phyloP scores from a whole-genome alignment of 1,140 invertebrate species.

The Euwallacea similis region DNA sequence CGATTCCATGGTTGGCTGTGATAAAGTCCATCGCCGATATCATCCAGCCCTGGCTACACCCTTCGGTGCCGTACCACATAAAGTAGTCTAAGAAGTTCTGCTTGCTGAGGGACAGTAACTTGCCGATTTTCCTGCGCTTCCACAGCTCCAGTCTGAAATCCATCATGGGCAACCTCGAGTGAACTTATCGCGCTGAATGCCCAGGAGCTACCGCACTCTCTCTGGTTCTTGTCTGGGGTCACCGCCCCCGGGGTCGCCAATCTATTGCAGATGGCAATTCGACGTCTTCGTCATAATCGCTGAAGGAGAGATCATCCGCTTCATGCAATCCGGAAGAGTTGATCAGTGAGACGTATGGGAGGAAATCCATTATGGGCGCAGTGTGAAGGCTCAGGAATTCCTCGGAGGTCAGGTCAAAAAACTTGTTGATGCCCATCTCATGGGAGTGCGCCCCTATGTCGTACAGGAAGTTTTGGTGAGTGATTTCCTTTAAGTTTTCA shows the following conservation, averaged over 20 bases:
- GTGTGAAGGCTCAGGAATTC: conserved; percentile 80
- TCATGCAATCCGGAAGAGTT: conserved; percentile 59
- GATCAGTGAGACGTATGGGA: too few species aligned
- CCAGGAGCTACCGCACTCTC: conserved; percentile 92
- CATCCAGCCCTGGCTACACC: conserved; percentile 94
- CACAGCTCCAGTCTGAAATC: conserved; percentile 82
- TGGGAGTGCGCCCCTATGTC: conserved; percentile 65
- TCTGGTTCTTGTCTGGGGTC: conserved; percentile 89
- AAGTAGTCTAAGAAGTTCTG: conserved; percentile 98
- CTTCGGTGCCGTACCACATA: conserved; percentile 83
- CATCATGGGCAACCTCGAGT: conserved; percentile 1
- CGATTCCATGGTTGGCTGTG: conserved; percentile 81
- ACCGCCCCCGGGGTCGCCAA: conserved; percentile 86
- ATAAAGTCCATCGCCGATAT: conserved; percentile 90
- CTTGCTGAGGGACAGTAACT: conserved; percentile 88
- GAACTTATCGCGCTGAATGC: conserved; percentile 77
- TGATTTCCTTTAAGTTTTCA: conserved; percentile 80
- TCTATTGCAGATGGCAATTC: conserved; percentile 62
- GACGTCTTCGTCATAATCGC: background rate
- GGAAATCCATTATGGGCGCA: too few species aligned
- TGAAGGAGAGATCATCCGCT: background rate
- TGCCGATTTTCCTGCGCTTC: conserved; percentile 83
- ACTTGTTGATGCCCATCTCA: conserved; percentile 75
- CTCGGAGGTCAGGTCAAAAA: conserved; percentile 79
- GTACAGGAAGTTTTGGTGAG: conserved; percentile 74